A percentile compares a stretch with the other conserved stretches of the same genome.
These are phyloP conservation scores for Chloromyia formosa DNA, from an alignment of 2,888 invertebrate species.

Conservation along the genomic window DNA sequence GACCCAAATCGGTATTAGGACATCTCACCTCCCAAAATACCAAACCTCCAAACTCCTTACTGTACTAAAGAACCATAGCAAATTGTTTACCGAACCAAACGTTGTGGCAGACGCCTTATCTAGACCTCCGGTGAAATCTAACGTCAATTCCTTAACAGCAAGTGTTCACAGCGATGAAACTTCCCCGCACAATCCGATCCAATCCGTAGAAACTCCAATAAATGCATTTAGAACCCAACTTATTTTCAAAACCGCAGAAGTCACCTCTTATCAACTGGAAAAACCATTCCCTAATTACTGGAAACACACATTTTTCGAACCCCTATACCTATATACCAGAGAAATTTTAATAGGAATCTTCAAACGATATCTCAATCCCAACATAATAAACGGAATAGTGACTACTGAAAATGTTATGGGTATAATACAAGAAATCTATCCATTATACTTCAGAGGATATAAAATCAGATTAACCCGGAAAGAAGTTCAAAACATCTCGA, in stretches of 20 bases:
- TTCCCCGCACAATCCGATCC: slow-evolving; percentile 3
- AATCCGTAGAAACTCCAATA: not conserved
- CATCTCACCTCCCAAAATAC: not conserved
- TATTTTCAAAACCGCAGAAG: slow-evolving; percentile 3
- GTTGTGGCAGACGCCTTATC: not conserved
- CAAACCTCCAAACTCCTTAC: not conserved
- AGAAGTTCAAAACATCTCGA: not conserved
- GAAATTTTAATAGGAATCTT: not conserved
- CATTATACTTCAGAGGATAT: not conserved
- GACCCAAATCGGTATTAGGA: not conserved
- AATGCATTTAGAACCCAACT: slow-evolving; percentile 27
- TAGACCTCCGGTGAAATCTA: not conserved
- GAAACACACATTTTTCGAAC: not conserved
- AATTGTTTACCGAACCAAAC: not conserved
- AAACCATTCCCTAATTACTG: slow-evolving; percentile 22
- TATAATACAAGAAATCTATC: slow-evolving; percentile 6
- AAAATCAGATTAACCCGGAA: slow-evolving; percentile 8
- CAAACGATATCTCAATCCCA: slow-evolving; percentile 12
- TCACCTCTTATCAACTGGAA: slow-evolving; percentile 4
- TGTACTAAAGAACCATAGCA: not conserved
- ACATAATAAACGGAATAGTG: not conserved
- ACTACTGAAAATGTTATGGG: slow-evolving; percentile 7
- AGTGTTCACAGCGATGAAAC: slow-evolving; percentile 1
- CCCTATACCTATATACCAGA: not conserved
- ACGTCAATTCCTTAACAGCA: not conserved